phyloP scores from a whole-genome alignment of 2,113 vertebrate species.

The Equus quagga region DNA sequence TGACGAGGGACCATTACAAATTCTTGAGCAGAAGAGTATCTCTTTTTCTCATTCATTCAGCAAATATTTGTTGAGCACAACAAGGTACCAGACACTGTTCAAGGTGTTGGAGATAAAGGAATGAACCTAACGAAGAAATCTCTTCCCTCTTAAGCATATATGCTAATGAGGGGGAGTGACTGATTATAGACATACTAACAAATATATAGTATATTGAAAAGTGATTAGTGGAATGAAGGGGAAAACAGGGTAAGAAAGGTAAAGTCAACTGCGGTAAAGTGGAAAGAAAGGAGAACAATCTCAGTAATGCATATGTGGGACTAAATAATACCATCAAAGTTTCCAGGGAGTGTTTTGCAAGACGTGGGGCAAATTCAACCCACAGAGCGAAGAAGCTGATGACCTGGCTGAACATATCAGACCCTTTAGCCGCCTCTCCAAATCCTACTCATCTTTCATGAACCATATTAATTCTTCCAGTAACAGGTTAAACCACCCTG shows the following conservation, averaged over 20 bases:
- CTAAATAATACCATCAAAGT: not conserved
- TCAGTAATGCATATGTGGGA: not conserved
- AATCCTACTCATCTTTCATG: not conserved
- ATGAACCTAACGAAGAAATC: not conserved
- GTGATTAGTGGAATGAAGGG: not conserved
- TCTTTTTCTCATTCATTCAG: not conserved
- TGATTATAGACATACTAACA: not conserved
- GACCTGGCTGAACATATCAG: not conserved
- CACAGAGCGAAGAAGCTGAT: not conserved
- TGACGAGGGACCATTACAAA: not conserved
- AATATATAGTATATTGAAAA: not conserved
- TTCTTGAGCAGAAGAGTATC: not conserved
- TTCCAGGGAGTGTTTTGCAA: not conserved
- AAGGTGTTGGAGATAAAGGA: not conserved
- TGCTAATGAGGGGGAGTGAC: not conserved
- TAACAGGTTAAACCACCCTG: not conserved
- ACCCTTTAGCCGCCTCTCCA: not conserved
- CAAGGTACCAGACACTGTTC: not conserved
- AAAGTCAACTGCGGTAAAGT: not conserved
- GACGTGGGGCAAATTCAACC: not conserved
- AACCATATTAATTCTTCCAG: not conserved
- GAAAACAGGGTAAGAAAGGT: not conserved
- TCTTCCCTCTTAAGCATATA: not conserved
- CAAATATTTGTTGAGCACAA: not conserved
- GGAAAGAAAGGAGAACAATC: not conserved